A percentile compares a stretch with the other conserved stretches of the same genome.
phyloP scores from a whole-genome alignment of 2,888 invertebrate genomes.

The Cephonodes hylas region DNA sequence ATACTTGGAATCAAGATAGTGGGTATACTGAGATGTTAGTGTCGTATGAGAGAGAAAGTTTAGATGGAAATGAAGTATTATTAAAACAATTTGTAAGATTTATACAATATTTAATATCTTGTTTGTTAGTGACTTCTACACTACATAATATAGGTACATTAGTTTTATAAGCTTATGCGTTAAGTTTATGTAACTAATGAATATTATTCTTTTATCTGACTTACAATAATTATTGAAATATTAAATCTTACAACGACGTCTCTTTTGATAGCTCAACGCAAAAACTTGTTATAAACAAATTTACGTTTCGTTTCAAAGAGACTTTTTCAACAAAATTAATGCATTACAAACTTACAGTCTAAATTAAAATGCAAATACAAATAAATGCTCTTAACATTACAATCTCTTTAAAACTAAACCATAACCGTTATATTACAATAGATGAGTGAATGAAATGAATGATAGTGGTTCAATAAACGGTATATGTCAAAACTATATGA shows the following conservation, averaged over 20 bases:
- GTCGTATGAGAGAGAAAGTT: constrained; percentile 33
- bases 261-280: constrained; percentile 32
- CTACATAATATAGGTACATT: constrained; percentile 47
- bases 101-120: constrained; percentile 57
- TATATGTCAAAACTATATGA: constrained; percentile 58
- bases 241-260: constrained; percentile 1
- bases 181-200: constrained; percentile 20
- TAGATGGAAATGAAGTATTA: constrained; percentile 36
- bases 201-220: constrained; percentile 17
- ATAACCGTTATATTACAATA: constrained; percentile 44
- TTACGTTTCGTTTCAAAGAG: constrained; percentile 51
- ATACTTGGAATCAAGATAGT: constrained; percentile 55
- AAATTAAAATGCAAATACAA: constrained; percentile 25
- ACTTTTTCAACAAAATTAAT: constrained; percentile 27
- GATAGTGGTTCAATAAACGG: constrained; percentile 36
- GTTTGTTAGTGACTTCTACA: constrained; percentile 50
- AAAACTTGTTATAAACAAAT: constrained; percentile 26
- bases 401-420: constrained; percentile 60
- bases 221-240: constrained; percentile 7
- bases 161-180: constrained; percentile 41
- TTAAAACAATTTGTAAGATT: constrained; percentile 62
- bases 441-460: constrained; percentile 52
- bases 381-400: constrained; percentile 38
- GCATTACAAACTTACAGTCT: constrained; percentile 20
- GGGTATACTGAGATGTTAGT: constrained; percentile 34